Evolutionary conservation across 2,113 vertebrate genomes (phyloP), one percentile per base, ranked within the genome.

Genomic region (Nestor notabilis): DNA sequence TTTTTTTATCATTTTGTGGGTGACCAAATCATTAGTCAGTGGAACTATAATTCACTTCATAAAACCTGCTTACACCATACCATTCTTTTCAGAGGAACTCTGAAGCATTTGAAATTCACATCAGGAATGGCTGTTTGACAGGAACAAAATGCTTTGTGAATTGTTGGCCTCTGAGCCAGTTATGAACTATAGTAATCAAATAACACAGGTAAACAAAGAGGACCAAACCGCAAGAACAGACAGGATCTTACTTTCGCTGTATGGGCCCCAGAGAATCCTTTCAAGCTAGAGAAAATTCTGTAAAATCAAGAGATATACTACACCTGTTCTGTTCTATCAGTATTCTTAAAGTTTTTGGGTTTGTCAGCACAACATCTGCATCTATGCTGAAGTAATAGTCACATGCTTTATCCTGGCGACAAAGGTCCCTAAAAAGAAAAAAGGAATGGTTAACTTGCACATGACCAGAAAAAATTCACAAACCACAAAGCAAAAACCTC

Each of bases 301-400:
- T 65, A 89, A 46, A 91, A 72, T 33, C 50, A 95, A 47, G 46
- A 93, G 20, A 78, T 37, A 85, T 87, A 92, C 29, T 90, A 78
- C 98, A 99, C 99, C 99, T 99, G 99, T 99, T 99, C 98, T 99
- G 99, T 97, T 99, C 99, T 37, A 99, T 99, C 94, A 99, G 97
- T 87, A 99, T 97, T 97, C 99, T 99, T 97, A 99, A 97, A 20
- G 99, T 99, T 96, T 98, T 98, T 0, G 97, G 97, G 95, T 99
- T 99, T 96, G 99, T 99, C 94, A 99, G 96, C 95, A 99, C 98
- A 5, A 99, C 99, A 89, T 99, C 99, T 21, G 99, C 97, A 91
- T 99, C 99, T 37, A 99, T 97, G 97, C 98, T 99, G 93, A 99
- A 99, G 96, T 99, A 99, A 98, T 98, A 99, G 82, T 98, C 98